Conservation (phyloP, 2,113 vertebrate species). For the Bolborhynchus lineola region DNA sequence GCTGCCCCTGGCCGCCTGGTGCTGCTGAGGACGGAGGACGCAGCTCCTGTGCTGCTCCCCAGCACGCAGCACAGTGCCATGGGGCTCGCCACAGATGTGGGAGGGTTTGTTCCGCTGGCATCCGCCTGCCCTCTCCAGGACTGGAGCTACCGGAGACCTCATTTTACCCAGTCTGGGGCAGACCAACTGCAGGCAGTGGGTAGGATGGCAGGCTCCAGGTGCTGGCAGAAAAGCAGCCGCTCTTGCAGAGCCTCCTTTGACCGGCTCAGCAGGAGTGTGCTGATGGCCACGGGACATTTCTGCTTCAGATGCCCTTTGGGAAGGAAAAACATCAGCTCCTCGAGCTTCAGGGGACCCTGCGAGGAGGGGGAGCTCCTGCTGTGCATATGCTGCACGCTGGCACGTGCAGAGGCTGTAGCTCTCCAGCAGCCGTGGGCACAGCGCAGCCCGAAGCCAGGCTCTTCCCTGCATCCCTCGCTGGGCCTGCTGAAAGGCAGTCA, state of each 20-base stretch:
- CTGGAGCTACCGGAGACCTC: not conserved
- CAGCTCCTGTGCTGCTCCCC: not conserved
- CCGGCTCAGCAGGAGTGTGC: accelerated
- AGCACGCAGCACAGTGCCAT: accelerated
- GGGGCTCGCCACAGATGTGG: accelerated
- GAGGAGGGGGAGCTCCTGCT: not conserved
- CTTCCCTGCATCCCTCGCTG: not conserved
- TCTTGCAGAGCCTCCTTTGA: accelerated
- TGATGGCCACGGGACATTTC: not conserved
- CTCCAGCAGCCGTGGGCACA: accelerated
- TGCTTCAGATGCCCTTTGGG: not conserved
- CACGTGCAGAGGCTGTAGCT: not conserved
- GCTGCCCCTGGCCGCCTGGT: accelerated
- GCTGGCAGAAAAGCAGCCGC: not conserved
- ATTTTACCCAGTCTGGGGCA: not conserved
- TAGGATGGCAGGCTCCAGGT: not conserved
- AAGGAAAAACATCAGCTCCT: not conserved
- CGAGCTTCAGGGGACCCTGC: not conserved
- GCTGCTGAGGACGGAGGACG: accelerated
- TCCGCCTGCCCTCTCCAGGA: accelerated
- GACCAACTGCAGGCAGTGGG: not conserved
- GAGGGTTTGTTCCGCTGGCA: not conserved
- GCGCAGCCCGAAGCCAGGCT: accelerated
- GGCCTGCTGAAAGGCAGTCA: not conserved
- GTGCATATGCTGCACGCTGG: accelerated